A percentile compares a stretch with the other conserved stretches of the same genome.
Evolutionary conservation across 2,888 invertebrate genomes (phyloP).

Genomic region (Campopleginae sp.): DNA sequence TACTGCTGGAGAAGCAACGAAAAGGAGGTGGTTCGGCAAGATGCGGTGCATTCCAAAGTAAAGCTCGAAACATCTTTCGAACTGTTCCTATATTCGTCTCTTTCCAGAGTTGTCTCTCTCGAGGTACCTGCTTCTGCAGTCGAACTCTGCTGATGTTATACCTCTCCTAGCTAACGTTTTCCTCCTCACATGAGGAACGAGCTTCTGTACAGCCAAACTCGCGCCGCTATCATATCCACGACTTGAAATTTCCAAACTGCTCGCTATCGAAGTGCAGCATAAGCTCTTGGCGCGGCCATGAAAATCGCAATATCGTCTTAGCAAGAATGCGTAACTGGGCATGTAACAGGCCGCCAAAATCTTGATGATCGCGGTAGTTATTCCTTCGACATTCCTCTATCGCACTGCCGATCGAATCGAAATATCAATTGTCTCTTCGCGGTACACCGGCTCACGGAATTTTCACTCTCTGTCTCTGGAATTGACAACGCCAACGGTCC

Average conservation of each 20-base stretch:
- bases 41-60: slow-evolving; percentile 19
- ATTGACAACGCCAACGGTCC: neutral
- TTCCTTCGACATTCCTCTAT: neutral
- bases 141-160: slow-evolving; percentile 4
- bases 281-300: neutral
- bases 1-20: neutral
- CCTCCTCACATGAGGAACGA: neutral
- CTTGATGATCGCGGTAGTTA: slow-evolving; percentile 9
- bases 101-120: slow-evolving; percentile 41
- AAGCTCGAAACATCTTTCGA: slow-evolving; percentile 52
- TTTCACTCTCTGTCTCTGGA: neutral
- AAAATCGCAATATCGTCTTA: slow-evolving; percentile 35
- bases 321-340: slow-evolving; percentile 16
- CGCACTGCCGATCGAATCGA: slow-evolving; percentile 27
- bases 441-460: neutral
- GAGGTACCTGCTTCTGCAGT: slow-evolving; percentile 18
- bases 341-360: neutral
- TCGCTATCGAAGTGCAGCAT: neutral
- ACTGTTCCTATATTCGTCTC: slow-evolving; percentile 50
- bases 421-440: neutral
- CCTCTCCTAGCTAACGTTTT: neutral
- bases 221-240: slow-evolving; percentile 4
- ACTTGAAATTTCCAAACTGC: slow-evolving; percentile 49
- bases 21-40: neutral
- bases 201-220: slow-evolving; percentile 5